Percentiles rank a stretch among this genome's conserved stretches.
These are phyloP conservation scores for Bombus waltoni DNA, from an alignment of 1,140 invertebrate genomes.

Conservation along the genomic window DNA sequence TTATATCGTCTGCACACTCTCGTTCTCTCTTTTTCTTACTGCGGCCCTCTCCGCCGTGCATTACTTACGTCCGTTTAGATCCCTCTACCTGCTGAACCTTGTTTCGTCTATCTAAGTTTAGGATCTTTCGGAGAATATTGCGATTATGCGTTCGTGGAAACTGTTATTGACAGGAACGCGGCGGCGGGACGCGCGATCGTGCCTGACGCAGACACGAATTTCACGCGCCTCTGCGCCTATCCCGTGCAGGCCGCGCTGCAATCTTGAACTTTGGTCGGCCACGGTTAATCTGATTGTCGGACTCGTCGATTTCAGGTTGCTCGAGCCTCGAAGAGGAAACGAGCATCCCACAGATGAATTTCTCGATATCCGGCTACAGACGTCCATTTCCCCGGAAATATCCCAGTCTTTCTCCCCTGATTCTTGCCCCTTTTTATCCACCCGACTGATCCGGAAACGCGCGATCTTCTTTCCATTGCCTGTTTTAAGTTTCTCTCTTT, in stretches of 20 bases:
- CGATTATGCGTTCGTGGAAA: conserved; percentile 50
- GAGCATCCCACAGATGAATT: neutral
- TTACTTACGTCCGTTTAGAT: conserved; percentile 64
- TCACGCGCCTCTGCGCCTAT: neutral
- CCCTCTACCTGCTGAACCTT: conserved; percentile 45
- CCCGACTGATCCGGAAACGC: no score
- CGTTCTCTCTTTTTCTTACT: neutral
- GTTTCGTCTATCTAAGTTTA: conserved; percentile 32
- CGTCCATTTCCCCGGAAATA: neutral
- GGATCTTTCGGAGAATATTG: conserved; percentile 39
- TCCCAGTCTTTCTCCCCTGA: neutral
- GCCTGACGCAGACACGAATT: conserved; percentile 7
- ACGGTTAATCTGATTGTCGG: conserved; percentile 5
- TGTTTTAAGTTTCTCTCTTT: no score
- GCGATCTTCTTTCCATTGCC: no score
- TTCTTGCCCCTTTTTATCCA: neutral
- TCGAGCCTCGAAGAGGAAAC: neutral
- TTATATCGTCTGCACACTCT: conserved; percentile 60
- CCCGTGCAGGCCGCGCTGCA: neutral
- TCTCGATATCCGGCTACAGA: neutral
- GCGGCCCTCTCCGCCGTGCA: conserved; percentile 18
- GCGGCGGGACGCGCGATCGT: neutral
- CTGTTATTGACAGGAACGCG: conserved; percentile 45
- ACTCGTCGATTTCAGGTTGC: neutral
- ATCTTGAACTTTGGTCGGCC: neutral